Percentiles rank a stretch among this genome's conserved stretches.
Evolutionary conservation across 2,888 invertebrate species (phyloP).

Genomic region (Exephanes ischioxanthus): DNA sequence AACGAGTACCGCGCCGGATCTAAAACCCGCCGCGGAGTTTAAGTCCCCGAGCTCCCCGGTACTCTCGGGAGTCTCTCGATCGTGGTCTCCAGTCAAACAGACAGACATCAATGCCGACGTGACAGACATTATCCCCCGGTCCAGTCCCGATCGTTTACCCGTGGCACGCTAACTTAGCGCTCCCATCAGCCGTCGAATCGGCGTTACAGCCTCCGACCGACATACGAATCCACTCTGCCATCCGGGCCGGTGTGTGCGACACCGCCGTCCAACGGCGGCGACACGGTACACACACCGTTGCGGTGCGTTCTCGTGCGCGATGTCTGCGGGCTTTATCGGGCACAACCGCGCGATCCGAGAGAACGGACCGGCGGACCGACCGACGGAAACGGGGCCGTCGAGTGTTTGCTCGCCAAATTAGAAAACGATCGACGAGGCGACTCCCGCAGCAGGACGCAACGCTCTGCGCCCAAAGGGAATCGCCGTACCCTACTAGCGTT

Average conservation of each 20-base stretch:
- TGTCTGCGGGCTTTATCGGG: slow-evolving; percentile 48
- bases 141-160: slow-evolving; percentile 53
- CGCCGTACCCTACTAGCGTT: slow-evolving; percentile 61
- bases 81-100: slow-evolving; percentile 56
- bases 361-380: slow-evolving; percentile 60
- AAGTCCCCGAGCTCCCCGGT: not conserved
- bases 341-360: slow-evolving; percentile 37
- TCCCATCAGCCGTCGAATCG: slow-evolving; percentile 40
- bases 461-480: slow-evolving; percentile 75
- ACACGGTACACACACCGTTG: slow-evolving; percentile 7
- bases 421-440: slow-evolving; percentile 83
- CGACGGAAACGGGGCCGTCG: slow-evolving; percentile 65
- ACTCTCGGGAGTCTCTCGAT: slow-evolving; percentile 40
- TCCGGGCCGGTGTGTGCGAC: not conserved
- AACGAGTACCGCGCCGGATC: not conserved
- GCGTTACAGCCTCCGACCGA: slow-evolving; percentile 34
- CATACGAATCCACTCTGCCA: slow-evolving; percentile 54
- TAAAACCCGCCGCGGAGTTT: slow-evolving; percentile 17
- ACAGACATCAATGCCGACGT: slow-evolving; percentile 52
- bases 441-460: slow-evolving; percentile 72
- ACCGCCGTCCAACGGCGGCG: not conserved
- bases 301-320: slow-evolving; percentile 48
- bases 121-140: slow-evolving; percentile 49
- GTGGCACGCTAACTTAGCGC: slow-evolving; percentile 35
- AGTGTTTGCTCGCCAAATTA: slow-evolving; percentile 84